These are phyloP conservation scores for Edolisoma coerulescens DNA, from an alignment of 2,113 vertebrate genomes.

Conservation along the genomic window DNA sequence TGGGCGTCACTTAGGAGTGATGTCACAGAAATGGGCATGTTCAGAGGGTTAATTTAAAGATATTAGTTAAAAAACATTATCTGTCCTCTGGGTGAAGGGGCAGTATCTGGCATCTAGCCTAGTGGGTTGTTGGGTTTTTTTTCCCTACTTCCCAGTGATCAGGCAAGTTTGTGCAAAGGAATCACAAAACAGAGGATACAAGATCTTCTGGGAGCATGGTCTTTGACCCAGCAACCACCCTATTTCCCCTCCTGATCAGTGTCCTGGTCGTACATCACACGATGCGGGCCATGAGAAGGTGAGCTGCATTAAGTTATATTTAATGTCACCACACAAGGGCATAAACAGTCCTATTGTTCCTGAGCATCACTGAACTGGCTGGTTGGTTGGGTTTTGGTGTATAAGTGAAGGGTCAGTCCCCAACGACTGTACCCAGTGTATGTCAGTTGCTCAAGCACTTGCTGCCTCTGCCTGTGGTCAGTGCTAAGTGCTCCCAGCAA, in stretches of 20 bases:
- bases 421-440: fast-evolving
- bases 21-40: background rate
- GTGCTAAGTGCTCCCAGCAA: background rate
- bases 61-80: background rate
- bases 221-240: background rate
- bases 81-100: background rate
- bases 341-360: background rate
- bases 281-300: background rate
- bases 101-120: background rate
- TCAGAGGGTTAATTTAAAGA: slow-evolving; percentile 8
- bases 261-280: background rate
- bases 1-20: slow-evolving; percentile 32
- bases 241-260: background rate
- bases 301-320: background rate
- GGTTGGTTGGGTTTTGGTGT: background rate
- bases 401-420: background rate
- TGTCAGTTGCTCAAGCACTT: background rate
- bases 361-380: background rate
- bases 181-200: background rate
- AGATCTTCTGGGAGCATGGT: background rate
- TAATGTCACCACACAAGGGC: background rate
- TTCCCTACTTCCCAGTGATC: background rate
- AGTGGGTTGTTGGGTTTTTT: background rate
- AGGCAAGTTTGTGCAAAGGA: background rate
- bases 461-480: background rate